Percentiles rank a stretch among this genome's conserved stretches.
phyloP scores from a whole-genome alignment of 2,797 vertebrate species.

The Anableps anableps region DNA sequence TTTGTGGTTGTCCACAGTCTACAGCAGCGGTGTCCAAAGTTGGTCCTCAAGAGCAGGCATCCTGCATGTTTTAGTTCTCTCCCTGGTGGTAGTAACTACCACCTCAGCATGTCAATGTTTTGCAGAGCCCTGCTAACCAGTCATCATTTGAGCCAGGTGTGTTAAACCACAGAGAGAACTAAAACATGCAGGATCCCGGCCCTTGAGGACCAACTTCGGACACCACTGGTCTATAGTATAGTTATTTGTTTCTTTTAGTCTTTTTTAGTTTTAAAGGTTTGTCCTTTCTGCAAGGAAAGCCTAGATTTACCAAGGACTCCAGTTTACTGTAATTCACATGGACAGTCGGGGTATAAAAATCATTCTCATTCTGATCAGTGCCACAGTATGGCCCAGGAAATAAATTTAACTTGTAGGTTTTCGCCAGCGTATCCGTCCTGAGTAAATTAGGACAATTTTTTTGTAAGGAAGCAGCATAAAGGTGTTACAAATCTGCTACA shows the following conservation, averaged over 20 bases:
- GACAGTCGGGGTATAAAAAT: neutral
- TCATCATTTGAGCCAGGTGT: too few species aligned
- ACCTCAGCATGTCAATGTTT: too few species aligned
- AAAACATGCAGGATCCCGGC: too few species aligned
- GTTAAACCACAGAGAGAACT: too few species aligned
- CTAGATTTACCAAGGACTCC: neutral
- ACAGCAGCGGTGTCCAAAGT: too few species aligned
- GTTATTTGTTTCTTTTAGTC: neutral
- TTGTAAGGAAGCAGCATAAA: slow-evolving; percentile 43
- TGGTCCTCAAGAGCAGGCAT: too few species aligned
- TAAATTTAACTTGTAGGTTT: neutral
- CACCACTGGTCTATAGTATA: too few species aligned
- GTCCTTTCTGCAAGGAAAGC: neutral
- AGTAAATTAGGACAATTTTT: slow-evolving; percentile 28
- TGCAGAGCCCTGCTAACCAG: too few species aligned
- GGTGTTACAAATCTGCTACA: slow-evolving; percentile 60
- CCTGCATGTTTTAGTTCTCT: too few species aligned
- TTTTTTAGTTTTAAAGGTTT: neutral
- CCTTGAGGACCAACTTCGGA: too few species aligned
- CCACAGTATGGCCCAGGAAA: slow-evolving; percentile 6
- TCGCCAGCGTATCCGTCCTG: neutral
- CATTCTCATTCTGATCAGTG: slow-evolving; percentile 11
- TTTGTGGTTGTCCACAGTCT: too few species aligned
- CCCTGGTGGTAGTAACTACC: too few species aligned
- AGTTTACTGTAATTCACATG: neutral